Evolutionary conservation across 1,140 invertebrate genomes (phyloP).

Genomic region (Drosophila cardini): DNA sequence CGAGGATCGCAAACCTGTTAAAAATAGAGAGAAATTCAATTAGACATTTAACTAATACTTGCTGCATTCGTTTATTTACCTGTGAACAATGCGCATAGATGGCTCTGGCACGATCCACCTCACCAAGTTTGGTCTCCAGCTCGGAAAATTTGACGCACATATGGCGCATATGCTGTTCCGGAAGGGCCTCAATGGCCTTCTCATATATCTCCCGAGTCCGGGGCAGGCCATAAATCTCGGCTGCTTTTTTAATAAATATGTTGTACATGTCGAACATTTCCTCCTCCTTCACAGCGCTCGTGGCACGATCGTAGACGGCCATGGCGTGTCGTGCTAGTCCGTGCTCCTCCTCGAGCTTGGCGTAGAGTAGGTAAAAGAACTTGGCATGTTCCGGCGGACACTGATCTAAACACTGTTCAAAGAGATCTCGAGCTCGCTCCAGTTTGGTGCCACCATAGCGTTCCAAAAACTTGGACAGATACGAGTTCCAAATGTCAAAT

Average conservation of each 20-base stretch:
- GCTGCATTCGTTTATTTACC: conserved; percentile 54
- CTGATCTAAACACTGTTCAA: conserved; percentile 98
- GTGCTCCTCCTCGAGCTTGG: conserved; percentile 99
- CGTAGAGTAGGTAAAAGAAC: conserved; percentile 97
- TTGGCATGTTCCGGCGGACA: conserved; percentile 98
- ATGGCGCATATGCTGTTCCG: conserved; percentile 95
- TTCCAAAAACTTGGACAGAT: conserved; percentile 98
- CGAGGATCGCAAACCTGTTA: conserved; percentile 96
- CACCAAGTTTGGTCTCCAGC: conserved; percentile 98
- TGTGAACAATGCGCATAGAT: conserved; percentile 99
- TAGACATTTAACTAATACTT: background rate
- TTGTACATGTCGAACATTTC: conserved; percentile 99
- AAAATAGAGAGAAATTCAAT: background rate
- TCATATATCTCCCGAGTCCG: conserved; percentile 99
- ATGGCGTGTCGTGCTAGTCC: conserved; percentile 98
- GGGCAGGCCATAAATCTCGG: conserved; percentile 98
- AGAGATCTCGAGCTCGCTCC: conserved; percentile 98
- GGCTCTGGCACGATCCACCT: conserved; percentile 98
- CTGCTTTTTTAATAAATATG: conserved; percentile 99
- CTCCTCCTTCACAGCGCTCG: conserved; percentile 94
- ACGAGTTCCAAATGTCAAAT: conserved; percentile 99
- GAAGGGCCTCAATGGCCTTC: conserved; percentile 97
- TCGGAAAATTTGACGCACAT: conserved; percentile 99
- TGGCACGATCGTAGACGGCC: conserved; percentile 98
- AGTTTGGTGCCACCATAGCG: conserved; percentile 98